Conservation (phyloP, 2,113 vertebrate species). For the Elephantulus edwardii region DNA sequence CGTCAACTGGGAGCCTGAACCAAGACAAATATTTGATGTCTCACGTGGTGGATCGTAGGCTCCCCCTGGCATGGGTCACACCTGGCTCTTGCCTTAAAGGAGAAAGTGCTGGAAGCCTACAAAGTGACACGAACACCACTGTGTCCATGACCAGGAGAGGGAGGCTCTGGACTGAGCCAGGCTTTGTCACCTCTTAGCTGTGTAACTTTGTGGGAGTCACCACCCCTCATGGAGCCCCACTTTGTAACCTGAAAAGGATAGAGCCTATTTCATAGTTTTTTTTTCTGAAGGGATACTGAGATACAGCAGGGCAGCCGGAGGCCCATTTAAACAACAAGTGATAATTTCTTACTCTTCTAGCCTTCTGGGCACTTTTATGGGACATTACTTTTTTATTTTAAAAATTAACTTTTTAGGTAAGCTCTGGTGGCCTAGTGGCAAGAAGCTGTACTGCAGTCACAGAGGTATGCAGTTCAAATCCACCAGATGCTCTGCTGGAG, state of each 20-base stretch:
- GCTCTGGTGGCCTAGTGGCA: no score
- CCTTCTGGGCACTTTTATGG: not conserved
- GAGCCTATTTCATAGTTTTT: not conserved
- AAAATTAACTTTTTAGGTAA: not conserved
- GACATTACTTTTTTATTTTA: not conserved
- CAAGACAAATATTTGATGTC: slow-evolving; percentile 42
- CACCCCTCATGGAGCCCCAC: not conserved
- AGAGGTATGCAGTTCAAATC: no score
- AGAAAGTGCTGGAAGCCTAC: not conserved
- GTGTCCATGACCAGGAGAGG: fast-evolving
- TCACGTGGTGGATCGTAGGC: not conserved
- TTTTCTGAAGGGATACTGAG: not conserved
- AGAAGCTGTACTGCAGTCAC: no score
- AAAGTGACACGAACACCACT: not conserved
- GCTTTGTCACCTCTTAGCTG: not conserved
- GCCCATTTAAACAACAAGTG: no score
- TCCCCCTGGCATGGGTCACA: not conserved
- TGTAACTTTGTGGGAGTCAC: not conserved
- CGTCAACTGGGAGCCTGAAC: not conserved
- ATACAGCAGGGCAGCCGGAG: not conserved
- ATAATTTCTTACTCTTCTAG: not conserved
- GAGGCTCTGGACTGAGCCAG: not conserved
- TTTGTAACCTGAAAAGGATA: not conserved
- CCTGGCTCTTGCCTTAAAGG: not conserved
- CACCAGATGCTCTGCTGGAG: no score